These are phyloP conservation scores for Pelagia noctiluca DNA, from an alignment of 30 jellyfish, hydroid and myxozoan species.

Conservation along the genomic window DNA sequence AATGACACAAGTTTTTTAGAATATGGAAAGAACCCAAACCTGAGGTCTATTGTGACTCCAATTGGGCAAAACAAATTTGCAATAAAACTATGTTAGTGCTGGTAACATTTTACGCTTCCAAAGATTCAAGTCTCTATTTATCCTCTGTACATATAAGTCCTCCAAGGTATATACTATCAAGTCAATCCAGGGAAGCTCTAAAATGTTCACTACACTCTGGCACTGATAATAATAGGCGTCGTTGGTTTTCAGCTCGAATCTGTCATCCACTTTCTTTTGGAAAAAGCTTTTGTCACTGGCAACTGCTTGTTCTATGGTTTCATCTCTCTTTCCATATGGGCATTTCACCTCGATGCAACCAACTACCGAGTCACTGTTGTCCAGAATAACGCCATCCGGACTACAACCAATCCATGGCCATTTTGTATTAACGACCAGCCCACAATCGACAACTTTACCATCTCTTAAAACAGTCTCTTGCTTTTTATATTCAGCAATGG, in stretches of 20 bases:
- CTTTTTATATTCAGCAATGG: too few relatives aligned
- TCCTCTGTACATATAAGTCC: background rate
- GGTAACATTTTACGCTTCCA: conserved; percentile 15
- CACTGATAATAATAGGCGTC: background rate
- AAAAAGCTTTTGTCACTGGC: too few relatives aligned
- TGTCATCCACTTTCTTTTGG: too few relatives aligned
- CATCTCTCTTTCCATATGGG: background rate
- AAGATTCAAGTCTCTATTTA: background rate
- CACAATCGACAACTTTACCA: too few relatives aligned
- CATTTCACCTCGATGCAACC: conserved; percentile 5
- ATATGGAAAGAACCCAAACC: too few relatives aligned
- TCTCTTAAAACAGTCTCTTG: too few relatives aligned
- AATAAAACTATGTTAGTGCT: conserved; percentile 4
- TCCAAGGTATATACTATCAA: background rate
- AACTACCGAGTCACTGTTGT: background rate
- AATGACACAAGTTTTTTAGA: background rate
- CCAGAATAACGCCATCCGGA: too few relatives aligned
- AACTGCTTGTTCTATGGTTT: conserved; percentile 13
- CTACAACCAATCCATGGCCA: too few relatives aligned
- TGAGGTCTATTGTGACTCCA: too few relatives aligned
- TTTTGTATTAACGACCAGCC: too few relatives aligned
- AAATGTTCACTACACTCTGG: background rate
- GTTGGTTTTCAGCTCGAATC: too few relatives aligned
- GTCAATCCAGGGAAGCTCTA: too few relatives aligned
- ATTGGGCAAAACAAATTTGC: background rate